These are phyloP conservation scores for Sericinus montela DNA, from an alignment of 2,888 invertebrate genomes.

Conservation along the genomic window DNA sequence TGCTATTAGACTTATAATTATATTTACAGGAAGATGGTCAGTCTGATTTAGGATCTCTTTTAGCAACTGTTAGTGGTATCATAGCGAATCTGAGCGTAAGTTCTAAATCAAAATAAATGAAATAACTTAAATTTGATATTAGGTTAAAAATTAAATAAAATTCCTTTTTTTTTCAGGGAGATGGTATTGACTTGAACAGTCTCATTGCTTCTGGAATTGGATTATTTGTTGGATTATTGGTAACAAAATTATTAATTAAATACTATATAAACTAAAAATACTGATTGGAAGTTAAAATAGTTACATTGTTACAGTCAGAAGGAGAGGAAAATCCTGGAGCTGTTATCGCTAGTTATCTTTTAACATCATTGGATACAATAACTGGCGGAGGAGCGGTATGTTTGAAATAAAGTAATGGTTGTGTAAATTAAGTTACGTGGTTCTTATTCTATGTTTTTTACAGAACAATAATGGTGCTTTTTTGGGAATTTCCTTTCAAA, in stretches of 20 bases:
- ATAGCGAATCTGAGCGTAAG: slow-evolving; percentile 69
- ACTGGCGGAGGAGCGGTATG: slow-evolving; percentile 73
- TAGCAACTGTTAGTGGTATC: slow-evolving; percentile 67
- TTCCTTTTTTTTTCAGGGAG: slow-evolving; percentile 51
- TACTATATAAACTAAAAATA: no score
- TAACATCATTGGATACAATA: slow-evolving; percentile 64
- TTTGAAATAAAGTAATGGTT: slow-evolving; percentile 6
- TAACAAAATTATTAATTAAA: slow-evolving; percentile 30
- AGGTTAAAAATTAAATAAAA: slow-evolving; percentile 1
- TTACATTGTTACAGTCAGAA: slow-evolving; percentile 51
- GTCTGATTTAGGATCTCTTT: slow-evolving; percentile 65
- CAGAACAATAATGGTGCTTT: slow-evolving; percentile 73
- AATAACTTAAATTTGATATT: no score
- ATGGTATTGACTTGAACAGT: slow-evolving; percentile 64
- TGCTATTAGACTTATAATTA: neutral
- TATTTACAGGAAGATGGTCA: slow-evolving; percentile 58
- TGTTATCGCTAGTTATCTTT: slow-evolving; percentile 58
- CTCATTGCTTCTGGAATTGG: slow-evolving; percentile 65
- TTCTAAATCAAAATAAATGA: slow-evolving; percentile 19
- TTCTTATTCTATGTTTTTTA: slow-evolving; percentile 20
- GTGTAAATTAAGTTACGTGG: no score
- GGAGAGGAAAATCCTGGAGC: slow-evolving; percentile 68
- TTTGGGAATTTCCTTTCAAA: slow-evolving; percentile 65
- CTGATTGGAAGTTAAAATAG: neutral
- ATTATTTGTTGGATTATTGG: slow-evolving; percentile 66